Base-by-base conservation (phyloP, 2,113 vertebrate genomes). In the Fregata magnificens region DNA sequence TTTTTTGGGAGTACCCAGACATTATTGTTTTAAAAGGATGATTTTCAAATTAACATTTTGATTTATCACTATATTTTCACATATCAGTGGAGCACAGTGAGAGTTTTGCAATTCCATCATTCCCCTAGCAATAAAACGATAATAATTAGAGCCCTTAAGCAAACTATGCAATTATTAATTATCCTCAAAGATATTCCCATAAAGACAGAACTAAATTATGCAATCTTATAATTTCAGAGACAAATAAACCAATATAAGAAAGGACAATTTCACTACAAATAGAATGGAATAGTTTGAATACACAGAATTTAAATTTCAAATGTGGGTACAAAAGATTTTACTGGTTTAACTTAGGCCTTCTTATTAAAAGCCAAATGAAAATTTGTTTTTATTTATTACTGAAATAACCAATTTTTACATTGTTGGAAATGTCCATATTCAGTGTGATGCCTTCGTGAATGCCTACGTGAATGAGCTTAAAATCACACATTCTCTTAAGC, bases 391-490 rank as follows among this genome's bases (percentile, higher is more conserved):
- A 53, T n/a, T 70, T 45, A 18, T 53, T 29, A 47, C 9, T 49
- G 58, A 71, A 71, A 71, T 71, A 70, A 61, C 16, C 1, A 22
- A 20, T 19, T 47, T 76, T 70, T 52, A n/a, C n/a, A 17, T 24
- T 56, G 6, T 31, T 40, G 20, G 7, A 40, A 17, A 32, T 65
- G 10, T 24, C 21, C 17, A 20, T 56, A 52, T 45, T 71, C 14
- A 40, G 7, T 21, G 2, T 42, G 28, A n/a, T 38, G 4, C 5
- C 10, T 49, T 65, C 1, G 1, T 77, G n/a, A n/a, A n/a, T n/a
- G n/a, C n/a, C 72, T 42, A 59, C 55, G 15, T 40, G 17, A 63
- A 36, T 47, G 53, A 22, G 5, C 15, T 76, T 77, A 71, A 77
- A 82, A 25, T 25, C 18, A 71, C 10, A 25, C 5, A 20, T 53